phyloP scores from a whole-genome alignment of 53 echinoderm and acorn worm genomes.

The Antedon mediterranea region DNA sequence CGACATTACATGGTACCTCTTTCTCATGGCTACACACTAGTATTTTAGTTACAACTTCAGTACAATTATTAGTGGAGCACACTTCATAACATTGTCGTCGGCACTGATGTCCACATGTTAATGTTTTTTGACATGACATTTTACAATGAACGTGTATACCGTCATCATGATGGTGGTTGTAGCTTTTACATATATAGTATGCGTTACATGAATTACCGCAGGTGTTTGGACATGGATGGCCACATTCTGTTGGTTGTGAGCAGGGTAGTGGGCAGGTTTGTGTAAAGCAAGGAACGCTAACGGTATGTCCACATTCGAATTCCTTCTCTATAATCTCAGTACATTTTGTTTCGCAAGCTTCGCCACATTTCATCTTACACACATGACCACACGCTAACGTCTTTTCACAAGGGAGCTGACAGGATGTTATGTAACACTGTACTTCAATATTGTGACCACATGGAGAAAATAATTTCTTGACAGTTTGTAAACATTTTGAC shows the following conservation, averaged over 20 bases:
- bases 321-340: constrained; percentile 16
- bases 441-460: constrained; percentile 39
- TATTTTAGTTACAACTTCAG: constrained; percentile 14
- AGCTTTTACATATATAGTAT: no score
- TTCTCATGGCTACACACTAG: constrained; percentile 37
- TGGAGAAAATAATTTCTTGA: constrained; percentile 19
- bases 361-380: constrained; percentile 45
- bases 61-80: constrained; percentile 22
- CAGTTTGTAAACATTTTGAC: constrained; percentile 22
- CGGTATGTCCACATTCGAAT: constrained; percentile 40
- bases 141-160: no score
- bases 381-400: constrained; percentile 38
- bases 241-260: constrained; percentile 28
- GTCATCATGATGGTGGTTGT: no score
- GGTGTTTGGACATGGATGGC: constrained; percentile 44
- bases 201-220: constrained; percentile 43
- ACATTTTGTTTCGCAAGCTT: constrained; percentile 20
- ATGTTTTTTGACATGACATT: not conserved
- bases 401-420: constrained; percentile 23
- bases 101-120: not conserved
- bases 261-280: constrained; percentile 32
- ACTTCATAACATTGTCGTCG: not conserved
- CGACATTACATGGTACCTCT: constrained; percentile 14
- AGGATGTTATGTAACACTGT: constrained; percentile 18
- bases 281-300: constrained; percentile 16